Conservation (phyloP, 2,113 vertebrate species). For the Phyllostomus discolor region DNA sequence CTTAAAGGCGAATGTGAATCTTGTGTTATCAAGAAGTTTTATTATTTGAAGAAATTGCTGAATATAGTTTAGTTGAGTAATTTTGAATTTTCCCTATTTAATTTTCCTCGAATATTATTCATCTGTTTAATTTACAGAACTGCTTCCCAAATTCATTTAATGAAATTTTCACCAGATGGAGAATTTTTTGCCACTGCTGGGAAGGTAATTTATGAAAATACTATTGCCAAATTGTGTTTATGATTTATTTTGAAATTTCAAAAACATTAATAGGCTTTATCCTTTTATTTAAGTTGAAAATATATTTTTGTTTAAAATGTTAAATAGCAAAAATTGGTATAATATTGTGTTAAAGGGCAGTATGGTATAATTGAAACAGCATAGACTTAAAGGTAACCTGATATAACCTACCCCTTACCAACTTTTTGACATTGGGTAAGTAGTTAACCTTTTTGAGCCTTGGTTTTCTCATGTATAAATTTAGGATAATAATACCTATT, state of each 20-base stretch:
- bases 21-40: neutral
- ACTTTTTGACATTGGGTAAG: neutral
- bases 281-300: neutral
- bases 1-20: neutral
- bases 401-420: neutral
- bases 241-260: conserved; percentile 29
- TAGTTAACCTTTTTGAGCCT: conserved; percentile 7
- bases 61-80: neutral
- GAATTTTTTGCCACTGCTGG: conserved; percentile 98
- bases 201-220: conserved; percentile 83
- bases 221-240: conserved; percentile 16
- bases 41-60: neutral
- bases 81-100: neutral
- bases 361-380: neutral
- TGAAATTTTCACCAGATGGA: conserved; percentile 97
- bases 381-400: neutral
- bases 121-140: conserved; percentile 83
- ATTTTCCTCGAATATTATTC: neutral
- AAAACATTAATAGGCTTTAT: neutral
- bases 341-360: neutral
- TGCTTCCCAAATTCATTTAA: conserved; percentile 90
- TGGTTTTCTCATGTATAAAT: neutral
- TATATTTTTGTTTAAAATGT: conserved; percentile 22
- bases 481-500: neutral
- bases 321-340: neutral